These are phyloP conservation scores for Metaphire vulgaris DNA, from an alignment of 1,140 invertebrate genomes.

Conservation along the genomic window DNA sequence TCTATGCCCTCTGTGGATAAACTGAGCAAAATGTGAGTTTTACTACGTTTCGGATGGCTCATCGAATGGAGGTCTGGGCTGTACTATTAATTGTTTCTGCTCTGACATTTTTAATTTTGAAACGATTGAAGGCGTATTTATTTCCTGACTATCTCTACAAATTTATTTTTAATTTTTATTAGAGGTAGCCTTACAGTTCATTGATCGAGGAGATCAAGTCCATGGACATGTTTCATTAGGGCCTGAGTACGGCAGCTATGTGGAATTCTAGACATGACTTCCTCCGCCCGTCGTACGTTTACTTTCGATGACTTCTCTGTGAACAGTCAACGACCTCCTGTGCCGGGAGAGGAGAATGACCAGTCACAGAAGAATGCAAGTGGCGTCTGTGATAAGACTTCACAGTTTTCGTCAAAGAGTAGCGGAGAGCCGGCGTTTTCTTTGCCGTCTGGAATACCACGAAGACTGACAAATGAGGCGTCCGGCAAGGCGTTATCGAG, in stretches of 20 bases:
- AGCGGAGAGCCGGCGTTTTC: slow-evolving; percentile 37
- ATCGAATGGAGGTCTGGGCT: no score
- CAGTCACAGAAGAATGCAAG: slow-evolving; percentile 23
- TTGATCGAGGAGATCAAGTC: no score
- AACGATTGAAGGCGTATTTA: no score
- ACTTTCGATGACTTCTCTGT: slow-evolving; percentile 39
- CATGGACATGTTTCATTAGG: neutral
- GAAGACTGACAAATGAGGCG: slow-evolving; percentile 45
- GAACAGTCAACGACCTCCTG: slow-evolving; percentile 46
- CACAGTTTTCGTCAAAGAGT: neutral
- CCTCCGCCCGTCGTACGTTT: neutral
- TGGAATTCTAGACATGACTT: neutral
- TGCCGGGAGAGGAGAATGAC: slow-evolving; percentile 51
- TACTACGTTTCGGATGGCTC: no score
- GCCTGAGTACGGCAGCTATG: neutral
- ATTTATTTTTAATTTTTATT: no score
- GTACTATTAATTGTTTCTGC: no score
- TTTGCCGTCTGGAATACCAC: slow-evolving; percentile 44
- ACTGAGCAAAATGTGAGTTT: no score
- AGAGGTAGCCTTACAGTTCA: no score
- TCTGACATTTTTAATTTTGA: no score
- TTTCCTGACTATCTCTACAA: no score
- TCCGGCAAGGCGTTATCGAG: slow-evolving; percentile 13
- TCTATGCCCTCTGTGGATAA: no score
- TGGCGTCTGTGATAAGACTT: slow-evolving; percentile 34